A percentile compares a stretch with the other conserved stretches of the same genome.
Conservation (phyloP, 2,797 vertebrate genomes). For the Myoxocephalus aenaeus region DNA sequence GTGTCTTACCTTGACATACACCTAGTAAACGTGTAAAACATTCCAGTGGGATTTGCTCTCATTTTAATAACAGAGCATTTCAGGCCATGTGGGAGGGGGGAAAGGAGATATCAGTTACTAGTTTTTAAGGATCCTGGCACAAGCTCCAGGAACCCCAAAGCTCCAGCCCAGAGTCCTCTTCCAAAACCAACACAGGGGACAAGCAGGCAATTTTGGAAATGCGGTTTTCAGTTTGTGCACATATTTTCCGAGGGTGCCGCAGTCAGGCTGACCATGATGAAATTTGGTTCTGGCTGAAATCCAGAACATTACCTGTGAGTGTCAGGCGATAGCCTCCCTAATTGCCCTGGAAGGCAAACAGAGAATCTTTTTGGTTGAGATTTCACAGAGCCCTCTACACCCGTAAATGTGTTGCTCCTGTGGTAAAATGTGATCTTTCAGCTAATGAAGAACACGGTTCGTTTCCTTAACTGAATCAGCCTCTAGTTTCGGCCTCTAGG, state of each 20-base stretch:
- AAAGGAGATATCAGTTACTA: slow-evolving; percentile 83
- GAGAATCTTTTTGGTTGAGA: slow-evolving; percentile 76
- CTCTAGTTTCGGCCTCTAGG: slow-evolving; percentile 77
- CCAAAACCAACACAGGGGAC: slow-evolving; percentile 86
- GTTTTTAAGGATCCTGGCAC: slow-evolving; percentile 84
- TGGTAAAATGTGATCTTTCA: slow-evolving; percentile 83
- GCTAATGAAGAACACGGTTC: slow-evolving; percentile 83
- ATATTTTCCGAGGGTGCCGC: slow-evolving; percentile 80
- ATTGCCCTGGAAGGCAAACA: slow-evolving; percentile 84
- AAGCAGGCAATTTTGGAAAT: slow-evolving; percentile 79
- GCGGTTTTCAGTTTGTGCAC: slow-evolving; percentile 82
- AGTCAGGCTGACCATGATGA: slow-evolving; percentile 72
- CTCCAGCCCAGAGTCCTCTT: slow-evolving; percentile 69
- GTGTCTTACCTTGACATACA: slow-evolving; percentile 87
- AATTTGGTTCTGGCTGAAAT: slow-evolving; percentile 71
- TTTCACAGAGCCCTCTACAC: slow-evolving; percentile 76
- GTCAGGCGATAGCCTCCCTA: slow-evolving; percentile 84
- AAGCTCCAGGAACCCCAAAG: slow-evolving; percentile 70
- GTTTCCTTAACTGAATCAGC: slow-evolving; percentile 75
- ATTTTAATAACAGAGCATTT: slow-evolving; percentile 85
- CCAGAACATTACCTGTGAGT: slow-evolving; percentile 83
- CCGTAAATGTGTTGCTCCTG: slow-evolving; percentile 79
- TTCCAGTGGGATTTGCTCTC: slow-evolving; percentile 82
- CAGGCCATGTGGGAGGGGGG: slow-evolving; percentile 49
- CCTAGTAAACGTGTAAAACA: slow-evolving; percentile 86